These are phyloP conservation scores for Petrocephalus microphthalmus DNA, from an alignment of 2,113 vertebrate genomes.

Conservation along the genomic window DNA sequence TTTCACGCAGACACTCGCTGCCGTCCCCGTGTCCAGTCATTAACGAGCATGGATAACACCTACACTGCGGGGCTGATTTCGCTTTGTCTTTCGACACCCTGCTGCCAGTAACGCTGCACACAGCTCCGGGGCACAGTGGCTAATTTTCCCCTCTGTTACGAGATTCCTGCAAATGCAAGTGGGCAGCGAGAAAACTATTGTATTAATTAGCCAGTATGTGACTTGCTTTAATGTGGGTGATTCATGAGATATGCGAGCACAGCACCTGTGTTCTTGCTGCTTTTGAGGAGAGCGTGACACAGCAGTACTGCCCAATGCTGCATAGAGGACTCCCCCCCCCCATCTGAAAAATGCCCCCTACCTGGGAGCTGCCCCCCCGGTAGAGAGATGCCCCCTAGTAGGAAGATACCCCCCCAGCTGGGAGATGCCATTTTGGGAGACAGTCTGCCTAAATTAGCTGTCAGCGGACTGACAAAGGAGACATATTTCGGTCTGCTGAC, in stretches of 20 bases:
- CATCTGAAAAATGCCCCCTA: background rate
- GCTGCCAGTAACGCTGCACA: background rate
- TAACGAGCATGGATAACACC: background rate
- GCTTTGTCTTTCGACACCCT: background rate
- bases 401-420: background rate
- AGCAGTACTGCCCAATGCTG: background rate
- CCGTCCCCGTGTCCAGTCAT: background rate
- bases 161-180: background rate
- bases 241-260: background rate
- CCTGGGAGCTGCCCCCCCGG: background rate
- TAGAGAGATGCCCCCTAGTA: background rate
- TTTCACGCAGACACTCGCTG: background rate
- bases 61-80: background rate
- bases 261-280: background rate
- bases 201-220: background rate
- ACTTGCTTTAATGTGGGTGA: background rate
- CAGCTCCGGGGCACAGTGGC: background rate
- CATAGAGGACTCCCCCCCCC: background rate
- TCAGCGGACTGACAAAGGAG: background rate
- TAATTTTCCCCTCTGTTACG: background rate
- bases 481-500: background rate
- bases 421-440: background rate
- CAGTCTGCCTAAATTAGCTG: background rate
- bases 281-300: background rate
- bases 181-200: background rate